phyloP scores from a whole-genome alignment of 2,888 invertebrate genomes.

The Carpatolechia fugitivella region DNA sequence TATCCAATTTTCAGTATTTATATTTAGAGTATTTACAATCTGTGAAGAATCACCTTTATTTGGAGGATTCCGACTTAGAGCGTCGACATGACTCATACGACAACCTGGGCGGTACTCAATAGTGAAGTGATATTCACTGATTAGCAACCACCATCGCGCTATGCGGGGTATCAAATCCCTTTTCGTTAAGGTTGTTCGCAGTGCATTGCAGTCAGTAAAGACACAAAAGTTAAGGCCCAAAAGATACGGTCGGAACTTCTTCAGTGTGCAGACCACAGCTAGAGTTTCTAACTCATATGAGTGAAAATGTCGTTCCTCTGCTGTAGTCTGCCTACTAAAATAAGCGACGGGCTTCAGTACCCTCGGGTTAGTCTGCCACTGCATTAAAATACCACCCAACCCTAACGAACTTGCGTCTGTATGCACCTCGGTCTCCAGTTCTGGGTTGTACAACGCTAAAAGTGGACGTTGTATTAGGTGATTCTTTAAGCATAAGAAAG shows the following conservation, averaged over 20 bases:
- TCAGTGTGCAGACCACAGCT: too few species aligned
- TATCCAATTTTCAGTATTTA: too few species aligned
- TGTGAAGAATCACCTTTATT: too few species aligned
- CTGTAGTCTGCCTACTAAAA: too few species aligned
- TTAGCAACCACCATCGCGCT: conserved; percentile 24
- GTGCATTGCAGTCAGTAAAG: conserved; percentile 22
- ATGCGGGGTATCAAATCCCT: conserved; percentile 23
- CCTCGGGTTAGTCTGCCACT: too few species aligned
- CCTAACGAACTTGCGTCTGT: background rate
- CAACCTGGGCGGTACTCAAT: conserved; percentile 16
- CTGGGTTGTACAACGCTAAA: background rate
- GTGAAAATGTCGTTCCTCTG: too few species aligned
- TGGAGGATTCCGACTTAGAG: conserved; percentile 15
- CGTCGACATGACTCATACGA: conserved; percentile 14
- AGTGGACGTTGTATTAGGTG: background rate
- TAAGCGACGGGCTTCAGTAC: too few species aligned
- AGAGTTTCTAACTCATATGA: too few species aligned
- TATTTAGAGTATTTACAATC: too few species aligned
- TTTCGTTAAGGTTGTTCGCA: too few species aligned
- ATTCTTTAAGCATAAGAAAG: too few species aligned
- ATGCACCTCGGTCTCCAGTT: background rate
- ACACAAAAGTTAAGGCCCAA: conserved; percentile 7
- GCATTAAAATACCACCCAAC: too few species aligned
- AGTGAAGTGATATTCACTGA: conserved; percentile 23
- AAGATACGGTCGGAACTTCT: conserved; percentile 17